Base-by-base conservation (phyloP, 2,113 vertebrate genomes). In the Gasterosteus nipponicus region DNA sequence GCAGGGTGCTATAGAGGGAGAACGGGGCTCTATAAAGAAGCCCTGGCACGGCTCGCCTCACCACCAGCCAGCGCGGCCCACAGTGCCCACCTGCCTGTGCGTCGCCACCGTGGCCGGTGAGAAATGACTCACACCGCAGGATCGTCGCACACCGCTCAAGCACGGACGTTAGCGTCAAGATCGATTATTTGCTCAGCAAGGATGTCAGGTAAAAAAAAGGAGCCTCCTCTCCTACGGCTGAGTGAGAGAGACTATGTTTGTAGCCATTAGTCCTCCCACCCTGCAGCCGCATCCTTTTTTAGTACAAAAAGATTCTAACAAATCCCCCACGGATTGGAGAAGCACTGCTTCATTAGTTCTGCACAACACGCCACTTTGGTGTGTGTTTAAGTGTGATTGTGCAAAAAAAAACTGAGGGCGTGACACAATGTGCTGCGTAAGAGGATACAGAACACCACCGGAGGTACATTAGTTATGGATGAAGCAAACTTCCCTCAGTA, bases 11-110 rank as follows among this genome's bases (percentile, higher is more conserved):
- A 83, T 83, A 87, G 75, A 69, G 75, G 66, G 70, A 81, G 83
- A 85, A 11, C 75, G 56, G 67, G 59, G 77, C 82, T 91, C 87
- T 83, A 92, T 90, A 91, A 89, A 89, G 80, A 89, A 89, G 69
- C 83, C 22, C 63, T 59, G 67, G 53, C 71, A 44, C 49, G 77
- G 65, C 81, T 88, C 90, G 56, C 75, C 47, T 89, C 89, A 66
- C 51, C 49, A 39, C 44, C 33, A 65, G 65, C 79, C 85, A 69
- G 83, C 60, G 84, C 82, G 87, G 75, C 87, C 82, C 84, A 87
- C 89, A 79, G 70, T 68, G 75, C 49, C 70, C 51, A 69, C 84
- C 70, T 65, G 7, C 39, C 71, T 72, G 58, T 41, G 80, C 81
- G 86, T 83, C 87, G 85, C 41, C 63, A 76, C 85, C 78, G 44